Base-by-base conservation (phyloP, 2,888 invertebrate species). In the Neuroscelio doddi region DNA sequence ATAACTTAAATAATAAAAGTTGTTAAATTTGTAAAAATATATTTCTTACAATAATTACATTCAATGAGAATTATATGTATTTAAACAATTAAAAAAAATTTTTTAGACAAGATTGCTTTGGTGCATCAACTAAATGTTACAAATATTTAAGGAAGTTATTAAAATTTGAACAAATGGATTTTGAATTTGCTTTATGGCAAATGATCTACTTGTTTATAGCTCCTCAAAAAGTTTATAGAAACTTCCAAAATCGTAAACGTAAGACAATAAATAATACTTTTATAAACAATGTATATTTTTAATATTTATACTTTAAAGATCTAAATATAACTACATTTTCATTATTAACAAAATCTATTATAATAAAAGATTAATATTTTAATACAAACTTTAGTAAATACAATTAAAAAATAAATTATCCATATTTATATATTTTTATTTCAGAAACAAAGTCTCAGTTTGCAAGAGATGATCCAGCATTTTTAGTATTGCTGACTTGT, bases 161-260 rank as follows among this genome's bases (percentile, higher is more conserved):
- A 61, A 94, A 95, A 85, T 96, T 97, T 81, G 91, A 94, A 79
- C 98, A 98, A 86, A 99, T 99, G 98, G 98, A 99, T 86, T 99
- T 99, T 86, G 97, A 99, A 84, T 98, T 97, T 87, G 98, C 98
- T 0, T 87, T 93, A n/a, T 99, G 98, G 98, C 98, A 99, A 88
- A 98, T 98, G 96, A 85, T 97, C 0, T 97, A 97, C 84, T 87
- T 99, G 66, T 94, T 99, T 80, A 89, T 94, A 55, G 89, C 96
- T 0, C 98, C 98, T 10, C 97, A 98, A 80, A 97, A 96, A 89
- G 97, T 99, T 29, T 97, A 97, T 83, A 90, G 97, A 82, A 97
- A 98, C 86, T 98, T 97, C 85, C 94, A 96, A 80, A 97, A 97
- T 87, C 91, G 98, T 83, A 98, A 99, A 90, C 95, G 97, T 95